Percentiles rank a stretch among this genome's conserved stretches.
Conservation (phyloP, 2,113 vertebrate species). For the Tretioscincus oriximinensis region DNA sequence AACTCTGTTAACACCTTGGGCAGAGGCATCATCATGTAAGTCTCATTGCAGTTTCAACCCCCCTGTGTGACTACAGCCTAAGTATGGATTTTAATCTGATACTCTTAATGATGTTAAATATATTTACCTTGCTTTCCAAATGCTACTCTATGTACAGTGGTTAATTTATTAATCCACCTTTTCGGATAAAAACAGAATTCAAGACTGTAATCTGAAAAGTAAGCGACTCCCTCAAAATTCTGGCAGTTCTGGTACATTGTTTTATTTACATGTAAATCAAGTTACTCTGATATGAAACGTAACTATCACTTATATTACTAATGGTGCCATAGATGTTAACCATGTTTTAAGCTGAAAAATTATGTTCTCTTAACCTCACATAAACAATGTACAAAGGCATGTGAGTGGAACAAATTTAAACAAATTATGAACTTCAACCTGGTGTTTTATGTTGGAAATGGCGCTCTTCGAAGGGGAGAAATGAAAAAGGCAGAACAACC, state of each 20-base stretch:
- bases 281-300: not conserved
- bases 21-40: too few relatives aligned
- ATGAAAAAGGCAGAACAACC: not conserved
- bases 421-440: not conserved
- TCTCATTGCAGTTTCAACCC: too few relatives aligned
- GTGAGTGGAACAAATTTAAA: not conserved
- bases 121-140: too few relatives aligned
- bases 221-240: not conserved
- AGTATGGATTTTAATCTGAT: too few relatives aligned
- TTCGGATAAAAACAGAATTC: too few relatives aligned
- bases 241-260: not conserved
- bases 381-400: not conserved
- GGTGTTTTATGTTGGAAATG: not conserved
- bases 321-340: not conserved
- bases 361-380: conserved; percentile 25
- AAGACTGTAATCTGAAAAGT: not conserved
- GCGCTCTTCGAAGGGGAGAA: not conserved
- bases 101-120: too few relatives aligned
- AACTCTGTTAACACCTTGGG: too few relatives aligned
- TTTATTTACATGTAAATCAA: not conserved
- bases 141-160: too few relatives aligned
- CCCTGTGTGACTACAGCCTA: too few relatives aligned
- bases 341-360: not conserved
- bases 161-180: too few relatives aligned
- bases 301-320: conserved; percentile 4